A percentile compares a stretch with the other conserved stretches of the same genome.
Conservation (phyloP, 2,888 invertebrate species). For the Zaprionus obscuricornis region DNA sequence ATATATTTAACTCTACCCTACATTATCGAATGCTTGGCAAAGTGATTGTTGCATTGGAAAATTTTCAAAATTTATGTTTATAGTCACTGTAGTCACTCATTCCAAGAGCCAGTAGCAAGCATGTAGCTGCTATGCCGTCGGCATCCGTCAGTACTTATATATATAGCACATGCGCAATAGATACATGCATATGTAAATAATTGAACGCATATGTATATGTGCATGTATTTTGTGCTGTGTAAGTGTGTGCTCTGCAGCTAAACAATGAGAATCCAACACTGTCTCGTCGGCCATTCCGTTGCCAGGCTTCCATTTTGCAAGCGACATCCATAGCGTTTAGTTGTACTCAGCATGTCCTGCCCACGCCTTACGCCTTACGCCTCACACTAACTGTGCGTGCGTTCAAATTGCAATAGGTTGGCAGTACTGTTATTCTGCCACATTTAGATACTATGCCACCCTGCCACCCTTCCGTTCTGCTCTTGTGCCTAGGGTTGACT, state of each 20-base stretch:
- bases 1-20: slow-evolving; percentile 2
- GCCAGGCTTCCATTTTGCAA: slow-evolving; percentile 68
- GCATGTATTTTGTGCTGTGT: no score
- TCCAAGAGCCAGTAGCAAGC: slow-evolving; percentile 13
- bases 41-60: slow-evolving; percentile 49
- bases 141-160: no score
- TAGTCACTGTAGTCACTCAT: slow-evolving; percentile 38
- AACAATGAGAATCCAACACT: slow-evolving; percentile 57
- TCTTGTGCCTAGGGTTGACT: slow-evolving; percentile 11
- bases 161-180: slow-evolving; percentile 11
- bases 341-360: slow-evolving; percentile 35
- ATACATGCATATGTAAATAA: neutral
- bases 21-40: slow-evolving; percentile 33
- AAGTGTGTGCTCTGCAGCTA: slow-evolving; percentile 27
- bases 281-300: slow-evolving; percentile 58
- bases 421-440: slow-evolving; percentile 35
- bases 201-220: neutral
- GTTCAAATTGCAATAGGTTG: slow-evolving; percentile 45
- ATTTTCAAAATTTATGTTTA: slow-evolving; percentile 71
- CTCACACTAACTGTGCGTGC: neutral
- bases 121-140: slow-evolving; percentile 59
- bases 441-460: slow-evolving; percentile 6
- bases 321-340: slow-evolving; percentile 72
- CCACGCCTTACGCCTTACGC: slow-evolving; percentile 45
- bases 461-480: slow-evolving; percentile 16